A percentile compares a stretch with the other conserved stretches of the same genome.
Conservation (phyloP, 2,113 vertebrate species). For the Todiramphus saurophagus region DNA sequence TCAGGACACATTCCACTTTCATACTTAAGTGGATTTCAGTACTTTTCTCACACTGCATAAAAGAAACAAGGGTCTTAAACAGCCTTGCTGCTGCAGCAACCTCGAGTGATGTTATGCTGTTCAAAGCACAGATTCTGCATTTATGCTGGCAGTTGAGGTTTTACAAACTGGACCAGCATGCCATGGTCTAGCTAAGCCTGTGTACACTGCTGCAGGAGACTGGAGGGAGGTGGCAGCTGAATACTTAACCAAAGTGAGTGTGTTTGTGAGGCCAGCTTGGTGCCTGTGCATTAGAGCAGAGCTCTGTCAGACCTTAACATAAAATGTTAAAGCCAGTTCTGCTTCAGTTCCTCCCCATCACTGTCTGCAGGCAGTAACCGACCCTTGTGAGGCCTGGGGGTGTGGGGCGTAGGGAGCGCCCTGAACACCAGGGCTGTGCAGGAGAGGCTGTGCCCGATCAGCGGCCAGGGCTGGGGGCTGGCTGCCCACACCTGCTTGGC, state of each 20-base stretch:
- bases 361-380: neutral
- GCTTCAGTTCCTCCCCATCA: neutral
- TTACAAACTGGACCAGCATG: fast-evolving
- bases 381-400: neutral
- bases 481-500: fast-evolving
- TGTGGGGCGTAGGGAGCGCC: too few species aligned
- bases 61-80: neutral
- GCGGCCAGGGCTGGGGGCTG: neutral
- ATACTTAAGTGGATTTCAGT: neutral
- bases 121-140: neutral
- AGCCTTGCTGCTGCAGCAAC: neutral
- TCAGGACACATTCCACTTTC: neutral
- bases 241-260: neutral
- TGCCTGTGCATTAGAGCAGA: fast-evolving
- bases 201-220: fast-evolving
- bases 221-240: fast-evolving
- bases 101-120: neutral
- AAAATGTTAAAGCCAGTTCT: neutral
- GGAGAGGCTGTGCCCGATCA: neutral
- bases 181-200: neutral
- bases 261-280: fast-evolving
- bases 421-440: too few species aligned
- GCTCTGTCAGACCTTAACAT: neutral
- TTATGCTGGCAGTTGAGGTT: neutral
- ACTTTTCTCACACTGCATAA: neutral